phyloP scores from a whole-genome alignment of 2,113 vertebrate species.

The Phycodurus eques region DNA sequence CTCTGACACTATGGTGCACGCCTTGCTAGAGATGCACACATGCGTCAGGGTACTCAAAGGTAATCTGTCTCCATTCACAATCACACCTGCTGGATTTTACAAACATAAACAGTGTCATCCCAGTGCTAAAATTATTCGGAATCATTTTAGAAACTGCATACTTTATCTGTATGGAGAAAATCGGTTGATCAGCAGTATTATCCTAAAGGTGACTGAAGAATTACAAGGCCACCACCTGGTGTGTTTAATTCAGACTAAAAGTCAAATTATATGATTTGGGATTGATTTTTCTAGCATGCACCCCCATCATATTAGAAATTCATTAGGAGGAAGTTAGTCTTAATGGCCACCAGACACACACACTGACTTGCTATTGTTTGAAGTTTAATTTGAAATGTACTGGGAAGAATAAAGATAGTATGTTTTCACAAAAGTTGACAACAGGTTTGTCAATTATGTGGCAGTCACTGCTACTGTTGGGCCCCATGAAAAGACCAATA shows the following conservation, averaged over 20 bases:
- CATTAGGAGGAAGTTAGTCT: not conserved
- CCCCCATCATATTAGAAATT: not conserved
- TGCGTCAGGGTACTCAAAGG: constrained; percentile 8
- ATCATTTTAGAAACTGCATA: not conserved
- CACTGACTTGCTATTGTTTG: not conserved
- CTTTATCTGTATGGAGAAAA: too few species aligned
- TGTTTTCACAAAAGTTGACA: not conserved
- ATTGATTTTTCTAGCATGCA: not conserved
- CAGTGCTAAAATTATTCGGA: not conserved
- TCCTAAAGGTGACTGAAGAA: not conserved
- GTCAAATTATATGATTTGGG: not conserved
- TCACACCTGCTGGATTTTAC: not conserved
- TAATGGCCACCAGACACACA: not conserved
- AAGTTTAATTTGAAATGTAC: not conserved
- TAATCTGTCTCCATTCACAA: not conserved
- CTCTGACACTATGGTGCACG: constrained; percentile 14
- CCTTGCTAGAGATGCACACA: not conserved
- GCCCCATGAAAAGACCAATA: not conserved
- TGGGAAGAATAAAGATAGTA: not conserved
- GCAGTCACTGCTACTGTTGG: not conserved
- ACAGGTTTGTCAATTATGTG: not conserved
- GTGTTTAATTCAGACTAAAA: not conserved
- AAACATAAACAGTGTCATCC: not conserved
- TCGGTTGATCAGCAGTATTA: not conserved
- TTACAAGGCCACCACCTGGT: not conserved